A percentile compares a stretch with the other conserved stretches of the same genome.
Conservation (phyloP, 2,888 invertebrate genomes). For the Pterostichus niger region DNA sequence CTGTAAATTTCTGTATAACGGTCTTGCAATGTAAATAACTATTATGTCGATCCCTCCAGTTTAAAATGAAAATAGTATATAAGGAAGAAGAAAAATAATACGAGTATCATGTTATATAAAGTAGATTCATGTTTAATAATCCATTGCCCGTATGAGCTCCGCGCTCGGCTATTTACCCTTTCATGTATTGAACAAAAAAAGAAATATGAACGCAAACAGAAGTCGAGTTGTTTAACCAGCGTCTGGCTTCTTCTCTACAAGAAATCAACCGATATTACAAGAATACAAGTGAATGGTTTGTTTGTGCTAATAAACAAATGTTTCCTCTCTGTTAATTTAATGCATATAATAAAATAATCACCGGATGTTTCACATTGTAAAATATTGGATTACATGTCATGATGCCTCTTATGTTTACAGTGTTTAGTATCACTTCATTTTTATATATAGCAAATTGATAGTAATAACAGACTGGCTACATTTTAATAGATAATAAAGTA, state of each 20-base stretch:
- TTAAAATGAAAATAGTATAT: too few relatives aligned
- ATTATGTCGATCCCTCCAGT: too few relatives aligned
- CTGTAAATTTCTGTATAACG: too few relatives aligned
- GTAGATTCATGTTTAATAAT: too few relatives aligned
- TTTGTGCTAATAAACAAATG: conserved; percentile 47
- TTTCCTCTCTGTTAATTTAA: conserved; percentile 6
- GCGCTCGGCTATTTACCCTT: conserved; percentile 4
- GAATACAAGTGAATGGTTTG: conserved; percentile 36
- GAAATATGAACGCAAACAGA: conserved; percentile 44
- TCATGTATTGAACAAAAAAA: neutral
- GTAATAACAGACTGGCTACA: too few relatives aligned
- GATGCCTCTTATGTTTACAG: conserved; percentile 1
- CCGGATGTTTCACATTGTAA: conserved; percentile 42
- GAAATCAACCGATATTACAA: conserved; percentile 22
- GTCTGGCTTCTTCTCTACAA: neutral
- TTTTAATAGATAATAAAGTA: too few relatives aligned
- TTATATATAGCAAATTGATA: neutral
- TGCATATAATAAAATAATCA: conserved; percentile 27
- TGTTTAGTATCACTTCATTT: conserved; percentile 8
- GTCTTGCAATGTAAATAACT: too few relatives aligned
- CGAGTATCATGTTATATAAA: too few relatives aligned
- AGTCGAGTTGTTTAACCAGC: conserved; percentile 21
- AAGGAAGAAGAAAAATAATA: too few relatives aligned
- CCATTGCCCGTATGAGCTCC: too few relatives aligned
- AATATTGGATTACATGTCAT: conserved; percentile 11